Evolutionary conservation across 2,888 invertebrate genomes (phyloP), one percentile per base, ranked within the genome.

Genomic region (Hecatera dysodea): DNA sequence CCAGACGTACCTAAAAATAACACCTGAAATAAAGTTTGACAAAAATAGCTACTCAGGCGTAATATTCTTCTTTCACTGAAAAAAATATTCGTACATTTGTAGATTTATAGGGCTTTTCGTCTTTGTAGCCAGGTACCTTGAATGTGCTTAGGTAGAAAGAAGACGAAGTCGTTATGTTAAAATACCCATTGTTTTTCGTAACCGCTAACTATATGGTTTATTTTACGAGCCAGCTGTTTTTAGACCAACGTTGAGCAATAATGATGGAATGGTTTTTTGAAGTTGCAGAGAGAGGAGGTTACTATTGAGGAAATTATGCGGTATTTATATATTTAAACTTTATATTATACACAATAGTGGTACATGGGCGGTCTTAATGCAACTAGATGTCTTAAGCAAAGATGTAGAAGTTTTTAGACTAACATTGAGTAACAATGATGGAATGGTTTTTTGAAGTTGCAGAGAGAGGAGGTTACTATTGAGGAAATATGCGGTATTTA

Each of bases 51-150:
- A 36, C 46, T 53, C 48, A 53, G 15, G 42, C 53, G 42, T 64
- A 67, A 79, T 61, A 80, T 12, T 52, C 29, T 57, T 59, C 11
- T 42, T 53, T 53, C 42, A 52, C 42, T 55, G 60, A 52, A 65
- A 69, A n/a, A 70, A 74, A 78, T 60, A 60, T 62, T 64, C 62
- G 17, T n/a, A 27, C 52, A 53, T 70, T n/a, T 66, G 22, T 29
- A 65, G 66, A 82, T 84, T 81, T 82, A 81, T 81, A 62, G 42
- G 52, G 15, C 46, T 60, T 53, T 56, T 27, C 59, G 42, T 36
- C 57, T 70, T 42, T 64, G 44, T 63, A 52, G 48, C 36, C 22
- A 60, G 62, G 56, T 59, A 59, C 53, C 68, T 60, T 39, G 68
- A 72, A 81, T 73, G 62, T 61, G 53, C 44, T 63, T 29, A 57